Base-by-base conservation (phyloP, 2,888 invertebrate species). In the Chrysolina haemoptera region DNA sequence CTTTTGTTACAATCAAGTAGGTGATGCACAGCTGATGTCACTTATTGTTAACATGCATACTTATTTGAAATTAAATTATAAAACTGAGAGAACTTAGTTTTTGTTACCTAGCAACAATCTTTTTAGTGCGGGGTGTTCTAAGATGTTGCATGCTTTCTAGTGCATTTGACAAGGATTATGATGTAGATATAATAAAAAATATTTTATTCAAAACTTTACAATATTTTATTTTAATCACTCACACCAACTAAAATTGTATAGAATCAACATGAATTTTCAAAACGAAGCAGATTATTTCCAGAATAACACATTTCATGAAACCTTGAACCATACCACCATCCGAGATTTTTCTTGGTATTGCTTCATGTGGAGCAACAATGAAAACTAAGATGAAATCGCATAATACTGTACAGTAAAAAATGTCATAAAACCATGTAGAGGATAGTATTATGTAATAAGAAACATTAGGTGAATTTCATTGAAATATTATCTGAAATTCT, bases 391-490 rank as follows among this genome's bases (percentile, higher is more conserved):
- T 43, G 40, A 43, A 20, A 43, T 18, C 67, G 40, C 40, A 59
- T 22, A 14, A 62, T 64, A 73, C 40, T 75, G 76, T 77, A 77
- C 72, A 77, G 73, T 73, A 64, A 76, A 70, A 75, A 53, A 48
- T 74, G 72, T 72, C 72, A 67, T 71, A 65, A 74, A 74, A 70
- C 20, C 66, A 71, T 70, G 65, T 74, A 73, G 71, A 59, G 75
- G 72, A 77, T 70, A 74, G 65, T 50, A 55, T 55, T 65, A 48
- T 62, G 59, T 72, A 35, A 64, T 69, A 69, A 66, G 65, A 73
- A 59, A 48, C 69, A 70, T 27, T 43, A 4, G 48, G 48, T 66
- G 48, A 41, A 20, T 55, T 65, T 50, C 48, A 18, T n/a, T 62
- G 65, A 69, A 62, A 62, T 66, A 10, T 14, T 8, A 59, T 35